Conservation (phyloP, 2,113 vertebrate genomes). For the Channa argus region DNA sequence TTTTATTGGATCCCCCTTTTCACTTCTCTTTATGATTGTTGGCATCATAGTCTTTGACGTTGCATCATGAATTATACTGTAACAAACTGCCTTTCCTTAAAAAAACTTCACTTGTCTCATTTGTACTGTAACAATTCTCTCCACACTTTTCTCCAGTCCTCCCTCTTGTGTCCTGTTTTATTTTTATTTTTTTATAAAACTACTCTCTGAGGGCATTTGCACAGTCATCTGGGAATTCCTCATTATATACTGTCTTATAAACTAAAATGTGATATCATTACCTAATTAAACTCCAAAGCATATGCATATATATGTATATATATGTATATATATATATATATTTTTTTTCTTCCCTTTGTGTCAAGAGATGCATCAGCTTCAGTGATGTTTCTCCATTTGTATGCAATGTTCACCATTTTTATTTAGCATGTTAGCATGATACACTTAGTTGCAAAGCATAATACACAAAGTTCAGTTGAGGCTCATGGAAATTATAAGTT, state of each 20-base stretch:
- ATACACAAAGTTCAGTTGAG: too few species aligned
- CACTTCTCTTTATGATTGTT: slow-evolving; percentile 18
- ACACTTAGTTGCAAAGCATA: too few species aligned
- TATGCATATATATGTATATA: too few species aligned
- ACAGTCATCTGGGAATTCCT: slow-evolving; percentile 42
- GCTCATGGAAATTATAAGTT: too few species aligned
- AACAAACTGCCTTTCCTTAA: slow-evolving; percentile 8
- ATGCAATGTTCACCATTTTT: too few species aligned
- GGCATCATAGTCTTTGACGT: slow-evolving; percentile 45
- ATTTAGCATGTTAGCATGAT: too few species aligned
- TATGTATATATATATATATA: too few species aligned
- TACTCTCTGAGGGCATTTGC: slow-evolving; percentile 30
- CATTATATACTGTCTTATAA: slow-evolving; percentile 1
- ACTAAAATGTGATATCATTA: background rate
- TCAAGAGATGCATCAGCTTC: too few species aligned
- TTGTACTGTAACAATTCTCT: slow-evolving; percentile 5
- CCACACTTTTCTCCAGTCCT: background rate
- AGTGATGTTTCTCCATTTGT: too few species aligned
- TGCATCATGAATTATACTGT: slow-evolving; percentile 51
- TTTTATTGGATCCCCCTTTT: too few species aligned
- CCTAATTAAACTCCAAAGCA: too few species aligned
- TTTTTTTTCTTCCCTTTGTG: too few species aligned
- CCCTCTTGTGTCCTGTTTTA: background rate
- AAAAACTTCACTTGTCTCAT: slow-evolving; percentile 19
- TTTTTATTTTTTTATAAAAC: background rate